These are phyloP conservation scores for Lordiphosa fenestrarum DNA, from an alignment of 2,888 invertebrate species.

Conservation along the genomic window DNA sequence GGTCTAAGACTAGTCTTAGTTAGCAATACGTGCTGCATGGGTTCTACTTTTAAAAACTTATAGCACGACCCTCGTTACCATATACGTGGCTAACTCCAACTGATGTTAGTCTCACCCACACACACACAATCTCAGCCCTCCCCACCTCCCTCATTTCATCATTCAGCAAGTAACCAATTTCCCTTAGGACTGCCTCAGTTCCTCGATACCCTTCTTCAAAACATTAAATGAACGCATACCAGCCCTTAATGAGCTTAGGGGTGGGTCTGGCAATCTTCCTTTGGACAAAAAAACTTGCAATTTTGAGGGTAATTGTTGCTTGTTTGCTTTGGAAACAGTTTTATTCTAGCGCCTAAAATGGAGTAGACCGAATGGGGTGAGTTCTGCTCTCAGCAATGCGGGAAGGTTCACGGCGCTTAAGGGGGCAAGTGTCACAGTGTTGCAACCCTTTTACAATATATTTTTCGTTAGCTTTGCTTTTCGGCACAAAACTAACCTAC, in stretches of 20 bases:
- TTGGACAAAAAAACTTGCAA: slow-evolving; percentile 13
- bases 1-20: too few relatives aligned
- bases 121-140: too few relatives aligned
- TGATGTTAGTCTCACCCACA: too few relatives aligned
- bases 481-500: too few relatives aligned
- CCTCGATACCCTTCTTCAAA: not conserved
- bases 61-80: too few relatives aligned
- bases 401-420: slow-evolving; percentile 6
- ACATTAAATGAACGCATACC: slow-evolving; percentile 15
- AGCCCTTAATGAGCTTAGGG: slow-evolving; percentile 51
- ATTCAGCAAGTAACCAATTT: not conserved
- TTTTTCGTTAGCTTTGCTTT: too few relatives aligned
- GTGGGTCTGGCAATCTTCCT: slow-evolving; percentile 33
- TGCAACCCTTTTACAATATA: slow-evolving; percentile 46
- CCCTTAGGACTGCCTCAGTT: not conserved
- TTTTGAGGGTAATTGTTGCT: slow-evolving; percentile 53
- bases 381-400: slow-evolving; percentile 1
- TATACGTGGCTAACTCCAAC: too few relatives aligned
- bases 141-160: too few relatives aligned
- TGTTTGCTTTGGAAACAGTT: slow-evolving; percentile 44
- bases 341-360: slow-evolving; percentile 43
- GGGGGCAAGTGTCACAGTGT: slow-evolving; percentile 32
- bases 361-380: slow-evolving; percentile 34
- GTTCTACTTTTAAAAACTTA: too few relatives aligned
- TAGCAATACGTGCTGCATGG: too few relatives aligned